Evolutionary conservation across 2,888 invertebrate species (phyloP), one percentile per base, ranked within the genome.

Genomic region (Amorpha juglandis): DNA sequence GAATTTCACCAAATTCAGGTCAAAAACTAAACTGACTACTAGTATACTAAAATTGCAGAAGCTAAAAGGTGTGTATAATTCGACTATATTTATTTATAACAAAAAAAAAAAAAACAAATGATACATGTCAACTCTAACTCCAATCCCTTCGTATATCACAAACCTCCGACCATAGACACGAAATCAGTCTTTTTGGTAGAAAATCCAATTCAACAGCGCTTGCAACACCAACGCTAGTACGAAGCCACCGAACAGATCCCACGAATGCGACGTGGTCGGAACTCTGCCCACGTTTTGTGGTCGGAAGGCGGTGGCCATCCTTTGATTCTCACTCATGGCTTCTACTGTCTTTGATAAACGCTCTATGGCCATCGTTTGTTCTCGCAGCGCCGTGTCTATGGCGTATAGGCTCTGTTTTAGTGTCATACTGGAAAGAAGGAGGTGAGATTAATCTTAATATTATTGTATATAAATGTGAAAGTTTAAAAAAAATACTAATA

Each of bases 311-410:
- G 72, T 65, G 0, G 74, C 71, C 0, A 71, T 70, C 1, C 83
- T 69, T n/a, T 87, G 86, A 0, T 73, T 73, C 6, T 87, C 87
- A 6, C 71, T 73, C 0, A 92, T 68, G 0, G 74, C 58, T 1
- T 90, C 90, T 0, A 93, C 85, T 0, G 81, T 83, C 27, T 76
- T 86, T 0, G 86, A 75, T 0, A 93, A 74, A 0, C 88, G 73
- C 16, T 92, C 90, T 42, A 95, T 82, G 12, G 94, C 94, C 2
- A 81, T 65, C 0, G 92, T 86, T 67, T 95, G 95, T 0, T 94
- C 93, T n/a, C 94, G 87, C 2, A 95, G 76, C 0, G 93, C 83
- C 0, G 84, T 72, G 74, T 94, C 95, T 9, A 95, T 89, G 33
- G 93, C 88, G 19, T 86, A 84, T 0, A 95, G 82, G 0, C 92